Evolutionary conservation across 2,797 vertebrate genomes (phyloP).

Genomic region (Rhinophrynus dorsalis): DNA sequence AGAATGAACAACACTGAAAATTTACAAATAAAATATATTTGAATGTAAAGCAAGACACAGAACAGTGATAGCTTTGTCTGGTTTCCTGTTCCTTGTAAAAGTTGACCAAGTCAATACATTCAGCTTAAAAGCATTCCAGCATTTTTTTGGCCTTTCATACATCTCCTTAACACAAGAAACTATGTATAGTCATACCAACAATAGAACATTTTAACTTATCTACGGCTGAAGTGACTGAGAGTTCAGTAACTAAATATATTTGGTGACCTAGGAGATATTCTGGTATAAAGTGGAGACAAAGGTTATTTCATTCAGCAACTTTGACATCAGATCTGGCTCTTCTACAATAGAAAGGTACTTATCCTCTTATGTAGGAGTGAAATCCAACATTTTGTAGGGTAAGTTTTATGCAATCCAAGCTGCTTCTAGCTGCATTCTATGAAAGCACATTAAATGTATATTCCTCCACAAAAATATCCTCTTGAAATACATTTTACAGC

Average conservation of each 20-base stretch:
- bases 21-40: too few relatives aligned
- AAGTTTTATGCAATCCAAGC: neutral
- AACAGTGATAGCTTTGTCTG: too few relatives aligned
- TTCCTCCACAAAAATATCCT: too few relatives aligned
- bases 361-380: constrained; percentile 3
- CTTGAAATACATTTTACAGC: too few relatives aligned
- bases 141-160: neutral
- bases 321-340: constrained; percentile 10
- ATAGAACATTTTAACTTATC: constrained; percentile 1
- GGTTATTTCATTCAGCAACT: neutral
- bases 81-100: too few relatives aligned
- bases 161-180: neutral
- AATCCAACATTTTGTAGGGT: constrained; percentile 10
- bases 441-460: neutral
- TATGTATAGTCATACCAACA: neutral
- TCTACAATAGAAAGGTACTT: constrained; percentile 1
- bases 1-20: too few relatives aligned
- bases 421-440: neutral
- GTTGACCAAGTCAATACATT: too few relatives aligned
- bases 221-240: neutral
- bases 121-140: neutral
- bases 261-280: neutral
- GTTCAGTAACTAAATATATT: constrained; percentile 24
- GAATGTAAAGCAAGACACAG: too few relatives aligned
- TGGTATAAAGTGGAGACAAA: neutral